Conservation (phyloP, 2,888 invertebrate species). For the Erannis defoliaria region DNA sequence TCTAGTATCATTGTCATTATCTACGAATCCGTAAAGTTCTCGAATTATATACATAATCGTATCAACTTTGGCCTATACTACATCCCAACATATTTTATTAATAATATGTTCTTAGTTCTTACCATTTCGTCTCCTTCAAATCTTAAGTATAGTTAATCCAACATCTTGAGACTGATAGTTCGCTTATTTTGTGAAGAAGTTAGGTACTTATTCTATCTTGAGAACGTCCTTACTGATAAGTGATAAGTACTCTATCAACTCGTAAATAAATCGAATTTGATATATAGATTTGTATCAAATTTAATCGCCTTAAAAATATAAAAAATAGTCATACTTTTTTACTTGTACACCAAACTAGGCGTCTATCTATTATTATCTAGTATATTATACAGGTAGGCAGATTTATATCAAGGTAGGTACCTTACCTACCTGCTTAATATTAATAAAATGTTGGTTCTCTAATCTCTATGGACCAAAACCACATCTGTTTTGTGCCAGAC, state of each 20-base stretch:
- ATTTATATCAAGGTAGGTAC: too few species aligned
- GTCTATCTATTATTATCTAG: too few species aligned
- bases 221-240: slow-evolving; percentile 36
- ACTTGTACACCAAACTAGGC: too few species aligned
- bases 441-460: too few species aligned
- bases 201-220: slow-evolving; percentile 6
- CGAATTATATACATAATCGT: not conserved
- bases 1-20: too few species aligned
- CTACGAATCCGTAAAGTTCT: not conserved
- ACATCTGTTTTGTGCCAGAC: too few species aligned
- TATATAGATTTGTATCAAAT: slow-evolving; percentile 24
- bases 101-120: slow-evolving; percentile 14
- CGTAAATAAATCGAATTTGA: slow-evolving; percentile 6
- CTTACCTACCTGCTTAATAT: too few species aligned
- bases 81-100: not conserved
- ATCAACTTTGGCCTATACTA: not conserved
- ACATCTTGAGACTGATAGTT: slow-evolving; percentile 57
- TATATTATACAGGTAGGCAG: too few species aligned
- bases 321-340: slow-evolving; percentile 9
- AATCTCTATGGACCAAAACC: too few species aligned
- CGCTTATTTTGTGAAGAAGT: slow-evolving; percentile 31
- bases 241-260: slow-evolving; percentile 17
- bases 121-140: slow-evolving; percentile 50
- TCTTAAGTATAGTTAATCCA: slow-evolving; percentile 67
- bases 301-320: slow-evolving; percentile 14